Conservation (phyloP, 1,140 invertebrate species). For the Sycophaga agraensis region DNA sequence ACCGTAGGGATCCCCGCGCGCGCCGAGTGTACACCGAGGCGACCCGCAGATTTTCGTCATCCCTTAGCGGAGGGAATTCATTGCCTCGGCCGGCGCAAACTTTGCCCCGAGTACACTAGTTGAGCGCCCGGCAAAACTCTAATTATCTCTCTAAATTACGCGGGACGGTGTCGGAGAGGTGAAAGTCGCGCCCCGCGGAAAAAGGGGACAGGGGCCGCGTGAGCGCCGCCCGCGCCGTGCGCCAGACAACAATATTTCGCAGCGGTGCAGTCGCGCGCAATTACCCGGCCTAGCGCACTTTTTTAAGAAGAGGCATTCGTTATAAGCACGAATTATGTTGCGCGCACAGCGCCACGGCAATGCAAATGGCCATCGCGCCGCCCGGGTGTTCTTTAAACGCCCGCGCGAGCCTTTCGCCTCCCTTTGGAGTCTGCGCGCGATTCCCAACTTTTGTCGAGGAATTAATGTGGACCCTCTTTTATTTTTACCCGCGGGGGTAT, state of each 20-base stretch:
- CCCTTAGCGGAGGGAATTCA: too few species aligned
- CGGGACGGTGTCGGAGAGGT: neutral
- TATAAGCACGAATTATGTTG: constrained; percentile 21
- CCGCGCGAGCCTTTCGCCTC: too few species aligned
- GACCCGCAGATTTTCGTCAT: too few species aligned
- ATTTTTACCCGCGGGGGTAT: too few species aligned
- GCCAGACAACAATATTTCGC: constrained; percentile 22
- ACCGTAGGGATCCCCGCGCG: too few species aligned
- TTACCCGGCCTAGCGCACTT: neutral
- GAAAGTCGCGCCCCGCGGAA: too few species aligned
- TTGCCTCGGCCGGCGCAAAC: too few species aligned
- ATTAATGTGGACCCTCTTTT: too few species aligned
- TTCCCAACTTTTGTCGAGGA: constrained; percentile 1
- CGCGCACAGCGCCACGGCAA: neutral
- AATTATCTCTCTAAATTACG: constrained; percentile 22
- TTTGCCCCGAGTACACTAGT: too few species aligned
- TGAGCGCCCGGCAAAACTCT: neutral
- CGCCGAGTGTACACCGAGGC: too few species aligned
- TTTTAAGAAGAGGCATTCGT: constrained; percentile 27
- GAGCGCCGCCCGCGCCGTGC: constrained; percentile 2
- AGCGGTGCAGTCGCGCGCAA: constrained; percentile 8
- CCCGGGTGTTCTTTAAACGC: neutral
- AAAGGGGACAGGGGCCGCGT: constrained; percentile 17
- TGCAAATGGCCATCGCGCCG: constrained; percentile 10
- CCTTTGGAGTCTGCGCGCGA: neutral